These are phyloP conservation scores for Danaus chrysippus DNA, from an alignment of 2,888 invertebrate species.

Conservation along the genomic window DNA sequence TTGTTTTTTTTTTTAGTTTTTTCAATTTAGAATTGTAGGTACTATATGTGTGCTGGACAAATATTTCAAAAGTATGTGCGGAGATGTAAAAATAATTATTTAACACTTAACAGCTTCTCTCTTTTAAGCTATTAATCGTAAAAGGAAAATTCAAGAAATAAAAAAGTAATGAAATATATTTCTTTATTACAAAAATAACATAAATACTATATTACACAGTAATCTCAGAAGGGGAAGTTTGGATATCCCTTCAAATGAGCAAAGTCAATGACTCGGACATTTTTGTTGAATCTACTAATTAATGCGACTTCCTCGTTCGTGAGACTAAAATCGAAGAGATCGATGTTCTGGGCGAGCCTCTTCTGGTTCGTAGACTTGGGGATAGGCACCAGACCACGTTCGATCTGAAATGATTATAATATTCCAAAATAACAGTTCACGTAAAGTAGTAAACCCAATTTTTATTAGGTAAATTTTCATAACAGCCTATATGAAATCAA, in stretches of 20 bases:
- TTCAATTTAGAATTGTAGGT: too few relatives aligned
- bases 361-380: slow-evolving; percentile 81
- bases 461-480: not conserved
- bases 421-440: not conserved
- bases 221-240: slow-evolving; percentile 48
- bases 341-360: slow-evolving; percentile 78
- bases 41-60: too few relatives aligned
- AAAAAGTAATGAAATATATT: slow-evolving; percentile 15
- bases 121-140: not conserved
- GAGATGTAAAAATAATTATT: too few relatives aligned
- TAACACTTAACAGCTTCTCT: not conserved
- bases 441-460: too few relatives aligned
- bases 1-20: too few relatives aligned
- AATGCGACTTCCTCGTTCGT: slow-evolving; percentile 71
- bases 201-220: slow-evolving; percentile 9
- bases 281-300: slow-evolving; percentile 73
- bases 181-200: slow-evolving; percentile 12
- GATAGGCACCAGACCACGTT: slow-evolving; percentile 78
- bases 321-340: slow-evolving; percentile 80
- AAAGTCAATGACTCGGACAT: slow-evolving; percentile 54
- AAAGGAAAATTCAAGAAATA: not conserved
- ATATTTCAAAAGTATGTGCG: too few relatives aligned
- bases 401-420: slow-evolving; percentile 58
- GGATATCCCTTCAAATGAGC: slow-evolving; percentile 45
- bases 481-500: too few relatives aligned